These are phyloP conservation scores for Drosophila neocordata DNA, from an alignment of 1,140 invertebrate genomes.

Conservation along the genomic window DNA sequence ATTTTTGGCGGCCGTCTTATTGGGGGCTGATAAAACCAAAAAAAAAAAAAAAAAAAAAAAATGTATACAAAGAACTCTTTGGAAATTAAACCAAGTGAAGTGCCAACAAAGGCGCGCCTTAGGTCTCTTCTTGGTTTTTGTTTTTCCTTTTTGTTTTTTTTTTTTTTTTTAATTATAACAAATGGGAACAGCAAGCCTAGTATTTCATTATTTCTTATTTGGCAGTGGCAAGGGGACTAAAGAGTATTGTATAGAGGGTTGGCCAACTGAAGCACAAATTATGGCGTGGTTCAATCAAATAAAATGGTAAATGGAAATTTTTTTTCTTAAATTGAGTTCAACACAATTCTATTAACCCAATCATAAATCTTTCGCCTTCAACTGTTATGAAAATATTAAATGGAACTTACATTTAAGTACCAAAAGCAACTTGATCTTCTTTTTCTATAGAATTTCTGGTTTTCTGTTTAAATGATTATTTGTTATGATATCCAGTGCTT, in stretches of 20 bases:
- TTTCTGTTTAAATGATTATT: neutral
- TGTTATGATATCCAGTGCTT: no score
- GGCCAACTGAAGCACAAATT: slow-evolving; percentile 3
- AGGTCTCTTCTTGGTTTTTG: slow-evolving; percentile 52
- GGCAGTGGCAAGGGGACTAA: neutral
- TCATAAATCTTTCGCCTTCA: slow-evolving; percentile 62
- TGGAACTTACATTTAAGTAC: neutral
- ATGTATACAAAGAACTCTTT: slow-evolving; percentile 45
- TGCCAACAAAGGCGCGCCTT: slow-evolving; percentile 67
- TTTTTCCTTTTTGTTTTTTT: neutral
- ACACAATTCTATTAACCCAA: slow-evolving; percentile 78
- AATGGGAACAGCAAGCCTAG: slow-evolving; percentile 6
- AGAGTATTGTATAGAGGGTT: neutral
- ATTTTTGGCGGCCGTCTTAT: slow-evolving; percentile 47
- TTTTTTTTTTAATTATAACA: slow-evolving; percentile 21
- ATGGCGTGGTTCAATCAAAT: slow-evolving; percentile 76
- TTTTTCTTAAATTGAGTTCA: slow-evolving; percentile 70
- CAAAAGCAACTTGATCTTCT: no score
- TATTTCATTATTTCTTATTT: neutral
- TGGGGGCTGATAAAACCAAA: slow-evolving; percentile 31
- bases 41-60: slow-evolving; percentile 44
- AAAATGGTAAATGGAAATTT: slow-evolving; percentile 46
- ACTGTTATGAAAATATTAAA: slow-evolving; percentile 48
- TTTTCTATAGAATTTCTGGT: slow-evolving; percentile 33
- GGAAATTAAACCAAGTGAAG: slow-evolving; percentile 41